These are phyloP conservation scores for Leuciscus waleckii DNA, from an alignment of 2,797 vertebrate genomes.

Conservation along the genomic window DNA sequence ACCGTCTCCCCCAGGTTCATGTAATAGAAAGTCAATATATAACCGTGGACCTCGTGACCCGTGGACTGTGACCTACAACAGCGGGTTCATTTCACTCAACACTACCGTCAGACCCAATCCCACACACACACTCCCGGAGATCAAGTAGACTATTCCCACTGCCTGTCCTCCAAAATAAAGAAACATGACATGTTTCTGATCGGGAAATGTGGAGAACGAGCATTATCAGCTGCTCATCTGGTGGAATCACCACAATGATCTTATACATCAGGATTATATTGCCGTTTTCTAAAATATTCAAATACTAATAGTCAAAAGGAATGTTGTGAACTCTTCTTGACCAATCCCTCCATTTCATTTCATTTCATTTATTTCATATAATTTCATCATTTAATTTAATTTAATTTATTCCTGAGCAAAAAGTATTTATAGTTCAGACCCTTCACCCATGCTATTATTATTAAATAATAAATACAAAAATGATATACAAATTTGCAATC, in stretches of 20 bases:
- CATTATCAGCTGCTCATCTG: slow-evolving; percentile 18
- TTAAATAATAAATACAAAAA: neutral
- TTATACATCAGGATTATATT: neutral
- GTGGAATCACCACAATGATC: neutral
- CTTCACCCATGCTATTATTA: neutral
- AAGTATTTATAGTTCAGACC: neutral
- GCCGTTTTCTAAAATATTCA: neutral
- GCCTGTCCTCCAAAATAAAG: slow-evolving; percentile 14
- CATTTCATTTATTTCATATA: too few relatives aligned
- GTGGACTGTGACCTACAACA: neutral
- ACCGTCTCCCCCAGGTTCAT: neutral
- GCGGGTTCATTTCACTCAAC: slow-evolving; percentile 29
- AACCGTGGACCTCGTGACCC: neutral
- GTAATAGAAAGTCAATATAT: slow-evolving; percentile 34
- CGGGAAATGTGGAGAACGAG: neutral
- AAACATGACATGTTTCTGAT: neutral
- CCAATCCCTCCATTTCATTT: neutral
- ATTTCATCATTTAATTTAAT: too few relatives aligned
- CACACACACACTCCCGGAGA: slow-evolving; percentile 17
- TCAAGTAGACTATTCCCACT: neutral
- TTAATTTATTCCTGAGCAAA: too few relatives aligned
- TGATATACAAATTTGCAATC: too few relatives aligned
- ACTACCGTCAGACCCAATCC: neutral
- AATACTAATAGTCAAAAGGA: neutral
- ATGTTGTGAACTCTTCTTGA: neutral